Evolutionary conservation across 1,140 invertebrate species (phyloP).

Genomic region (Drosophila nannoptera): DNA sequence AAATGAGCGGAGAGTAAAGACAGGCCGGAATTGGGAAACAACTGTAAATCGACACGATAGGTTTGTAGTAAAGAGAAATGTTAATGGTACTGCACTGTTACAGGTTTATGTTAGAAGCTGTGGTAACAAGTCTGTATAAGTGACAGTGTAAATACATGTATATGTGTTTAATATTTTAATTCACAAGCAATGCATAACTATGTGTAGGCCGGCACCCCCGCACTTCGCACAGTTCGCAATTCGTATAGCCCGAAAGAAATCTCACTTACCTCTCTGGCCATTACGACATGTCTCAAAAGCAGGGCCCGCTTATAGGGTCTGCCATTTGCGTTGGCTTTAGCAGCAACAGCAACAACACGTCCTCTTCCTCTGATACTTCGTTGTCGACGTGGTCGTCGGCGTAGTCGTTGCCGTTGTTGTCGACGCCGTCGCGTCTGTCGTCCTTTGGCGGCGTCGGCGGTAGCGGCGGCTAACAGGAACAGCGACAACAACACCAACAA

Average conservation of each 20-base stretch:
- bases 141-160: neutral
- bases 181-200: slow-evolving; percentile 25
- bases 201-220: slow-evolving; percentile 30
- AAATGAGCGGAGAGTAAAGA: slow-evolving; percentile 32
- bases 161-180: slow-evolving; percentile 26
- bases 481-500: slow-evolving; percentile 64
- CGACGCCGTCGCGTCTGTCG: slow-evolving; percentile 48
- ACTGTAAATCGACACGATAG: slow-evolving; percentile 29
- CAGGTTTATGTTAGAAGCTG: slow-evolving; percentile 16
- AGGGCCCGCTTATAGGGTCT: slow-evolving; percentile 72
- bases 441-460: slow-evolving; percentile 38
- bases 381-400: slow-evolving; percentile 13
- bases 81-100: neutral
- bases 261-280: slow-evolving; percentile 82
- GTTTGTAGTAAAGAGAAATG: slow-evolving; percentile 4
- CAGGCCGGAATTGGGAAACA: slow-evolving; percentile 20
- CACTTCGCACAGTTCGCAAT: slow-evolving; percentile 26
- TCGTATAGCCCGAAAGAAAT: slow-evolving; percentile 21
- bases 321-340: slow-evolving; percentile 71
- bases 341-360: slow-evolving; percentile 45
- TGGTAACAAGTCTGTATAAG: slow-evolving; percentile 5
- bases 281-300: slow-evolving; percentile 81
- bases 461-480: slow-evolving; percentile 41
- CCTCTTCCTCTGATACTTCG: slow-evolving; percentile 25
- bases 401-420: slow-evolving; percentile 24